A percentile compares a stretch with the other conserved stretches of the same genome.
Evolutionary conservation across 2,797 vertebrate species (phyloP).

Genomic region (Acrossocheilus wenchowensis): DNA sequence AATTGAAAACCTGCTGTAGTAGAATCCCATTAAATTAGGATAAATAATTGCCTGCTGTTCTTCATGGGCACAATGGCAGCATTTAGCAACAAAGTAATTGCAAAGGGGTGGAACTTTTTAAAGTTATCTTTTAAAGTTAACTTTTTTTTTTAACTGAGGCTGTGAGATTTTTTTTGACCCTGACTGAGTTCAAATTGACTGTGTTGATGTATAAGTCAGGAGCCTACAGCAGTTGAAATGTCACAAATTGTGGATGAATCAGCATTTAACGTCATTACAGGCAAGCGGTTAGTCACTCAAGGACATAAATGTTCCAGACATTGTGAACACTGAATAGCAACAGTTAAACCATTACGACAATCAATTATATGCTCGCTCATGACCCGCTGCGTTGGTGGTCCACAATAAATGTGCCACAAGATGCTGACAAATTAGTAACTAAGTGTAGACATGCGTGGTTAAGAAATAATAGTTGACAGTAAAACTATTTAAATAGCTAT

Average conservation of each 20-base stretch:
- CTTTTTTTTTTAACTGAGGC: conserved; percentile 9
- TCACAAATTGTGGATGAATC: neutral
- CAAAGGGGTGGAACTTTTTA: conserved; percentile 24
- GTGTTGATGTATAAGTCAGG: conserved; percentile 9
- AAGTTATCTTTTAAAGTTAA: conserved; percentile 22
- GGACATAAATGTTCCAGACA: neutral
- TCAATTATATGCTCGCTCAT: neutral
- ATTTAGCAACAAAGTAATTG: conserved; percentile 52
- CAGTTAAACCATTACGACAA: neutral
- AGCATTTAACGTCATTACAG: neutral
- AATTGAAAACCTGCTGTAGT: conserved; percentile 54
- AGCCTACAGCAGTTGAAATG: conserved; percentile 26
- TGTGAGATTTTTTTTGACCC: conserved; percentile 43
- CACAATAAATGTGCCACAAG: neutral
- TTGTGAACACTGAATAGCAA: neutral
- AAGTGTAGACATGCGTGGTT: too few species aligned
- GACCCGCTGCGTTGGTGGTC: neutral
- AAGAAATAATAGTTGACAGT: neutral
- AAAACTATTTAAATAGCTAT: neutral
- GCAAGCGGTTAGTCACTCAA: neutral
- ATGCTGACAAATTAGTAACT: neutral
- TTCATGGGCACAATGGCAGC: conserved; percentile 34
- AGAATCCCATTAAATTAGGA: conserved; percentile 53
- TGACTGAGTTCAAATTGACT: conserved; percentile 64
- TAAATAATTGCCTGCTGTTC: conserved; percentile 53